A percentile compares a stretch with the other conserved stretches of the same genome.
Conservation (phyloP, 64 coral and sea anemone species). For the Montipora efflorescens region DNA sequence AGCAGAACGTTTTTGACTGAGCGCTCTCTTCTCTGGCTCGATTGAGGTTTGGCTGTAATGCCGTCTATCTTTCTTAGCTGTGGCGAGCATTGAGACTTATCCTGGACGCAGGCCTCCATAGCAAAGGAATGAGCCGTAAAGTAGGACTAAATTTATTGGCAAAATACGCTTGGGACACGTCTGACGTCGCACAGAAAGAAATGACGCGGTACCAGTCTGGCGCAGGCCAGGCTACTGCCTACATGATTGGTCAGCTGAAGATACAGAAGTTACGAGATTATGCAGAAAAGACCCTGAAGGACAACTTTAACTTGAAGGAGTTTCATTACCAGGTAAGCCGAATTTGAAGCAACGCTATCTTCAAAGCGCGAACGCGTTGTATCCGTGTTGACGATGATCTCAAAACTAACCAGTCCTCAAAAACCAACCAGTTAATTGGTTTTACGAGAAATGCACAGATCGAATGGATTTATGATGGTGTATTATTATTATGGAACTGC, state of each 20-base stretch:
- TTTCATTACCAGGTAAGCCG: slow-evolving; percentile 86
- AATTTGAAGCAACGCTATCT: too few relatives aligned
- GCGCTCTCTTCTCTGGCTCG: background rate
- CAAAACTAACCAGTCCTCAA: too few relatives aligned
- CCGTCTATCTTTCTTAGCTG: slow-evolving; percentile 60
- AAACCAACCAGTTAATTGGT: too few relatives aligned
- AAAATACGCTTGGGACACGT: slow-evolving; percentile 93
- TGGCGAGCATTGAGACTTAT: slow-evolving; percentile 92
- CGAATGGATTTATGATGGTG: too few relatives aligned
- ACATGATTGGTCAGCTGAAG: slow-evolving; percentile 85
- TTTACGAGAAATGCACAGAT: too few relatives aligned
- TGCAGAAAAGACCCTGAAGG: slow-evolving; percentile 42
- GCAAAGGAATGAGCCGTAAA: slow-evolving; percentile 72
- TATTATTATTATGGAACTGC: too few relatives aligned
- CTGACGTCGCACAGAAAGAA: slow-evolving; percentile 88
- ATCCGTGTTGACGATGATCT: too few relatives aligned
- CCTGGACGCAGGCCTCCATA: slow-evolving; percentile 88
- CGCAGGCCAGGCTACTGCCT: slow-evolving; percentile 82
- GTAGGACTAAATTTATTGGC: slow-evolving; percentile 82
- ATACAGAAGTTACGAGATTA: slow-evolving; percentile 69
- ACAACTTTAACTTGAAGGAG: slow-evolving; percentile 75
- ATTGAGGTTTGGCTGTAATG: background rate
- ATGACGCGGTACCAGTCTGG: slow-evolving; percentile 91
- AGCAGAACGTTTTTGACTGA: too few relatives aligned
- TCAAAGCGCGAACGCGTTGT: too few relatives aligned